These are phyloP conservation scores for Parazoanthus atlanticus DNA, from an alignment of 92 coral and sea anemone species.

Conservation along the genomic window DNA sequence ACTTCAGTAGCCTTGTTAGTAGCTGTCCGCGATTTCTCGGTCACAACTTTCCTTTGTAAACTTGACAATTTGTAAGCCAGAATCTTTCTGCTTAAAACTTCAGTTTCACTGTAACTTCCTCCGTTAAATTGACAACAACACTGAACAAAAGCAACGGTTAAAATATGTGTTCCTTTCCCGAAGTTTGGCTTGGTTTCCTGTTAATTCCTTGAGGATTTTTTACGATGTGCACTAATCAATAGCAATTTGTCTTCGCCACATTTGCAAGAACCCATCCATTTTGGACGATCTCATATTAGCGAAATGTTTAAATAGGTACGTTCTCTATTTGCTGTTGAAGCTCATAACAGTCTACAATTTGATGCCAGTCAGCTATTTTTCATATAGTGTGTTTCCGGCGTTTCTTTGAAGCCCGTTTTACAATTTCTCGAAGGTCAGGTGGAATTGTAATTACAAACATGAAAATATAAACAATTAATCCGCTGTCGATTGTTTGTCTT, in stretches of 20 bases:
- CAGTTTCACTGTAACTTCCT: neutral
- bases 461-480: slow-evolving; percentile 14
- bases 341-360: neutral
- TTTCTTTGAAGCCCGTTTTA: too few relatives aligned
- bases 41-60: neutral
- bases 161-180: too few relatives aligned
- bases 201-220: neutral
- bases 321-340: neutral
- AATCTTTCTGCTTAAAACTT: neutral
- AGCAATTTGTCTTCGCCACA: slow-evolving; percentile 12
- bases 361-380: neutral
- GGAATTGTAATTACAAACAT: neutral
- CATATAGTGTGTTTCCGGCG: too few relatives aligned
- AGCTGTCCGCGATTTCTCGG: neutral
- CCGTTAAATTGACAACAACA: neutral
- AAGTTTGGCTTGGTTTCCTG: neutral
- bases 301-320: neutral
- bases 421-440: neutral
- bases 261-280: slow-evolving; percentile 12
- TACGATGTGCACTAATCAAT: neutral
- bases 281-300: neutral
- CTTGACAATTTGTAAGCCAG: neutral
- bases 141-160: too few relatives aligned
- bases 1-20: neutral
- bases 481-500: neutral